Conservation (phyloP, 1,140 invertebrate genomes). For the Hylyphantes graminicola region DNA sequence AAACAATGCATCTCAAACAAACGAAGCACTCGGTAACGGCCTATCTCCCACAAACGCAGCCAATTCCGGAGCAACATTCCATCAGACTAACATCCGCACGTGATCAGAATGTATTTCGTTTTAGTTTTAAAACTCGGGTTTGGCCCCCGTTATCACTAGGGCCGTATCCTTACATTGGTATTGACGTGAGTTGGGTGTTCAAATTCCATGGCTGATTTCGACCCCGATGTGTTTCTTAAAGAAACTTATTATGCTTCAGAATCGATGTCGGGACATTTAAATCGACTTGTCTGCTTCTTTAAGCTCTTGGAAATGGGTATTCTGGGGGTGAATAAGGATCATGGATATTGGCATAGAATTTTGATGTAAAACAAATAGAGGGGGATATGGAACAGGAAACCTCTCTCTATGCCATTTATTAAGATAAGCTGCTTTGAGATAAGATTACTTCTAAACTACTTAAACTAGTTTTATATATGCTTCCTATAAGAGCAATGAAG, state of each 20-base stretch:
- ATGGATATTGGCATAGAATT: no score
- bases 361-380: no score
- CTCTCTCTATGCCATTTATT: no score
- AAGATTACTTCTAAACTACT: no score
- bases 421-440: no score
- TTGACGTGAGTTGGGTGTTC: conserved; percentile 14
- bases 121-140: neutral
- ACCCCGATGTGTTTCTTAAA: conserved; percentile 14
- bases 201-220: neutral
- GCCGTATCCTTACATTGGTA: conserved; percentile 17
- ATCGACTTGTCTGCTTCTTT: conserved; percentile 6
- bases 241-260: conserved; percentile 31
- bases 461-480: no score
- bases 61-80: conserved; percentile 31
- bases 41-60: conserved; percentile 16
- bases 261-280: conserved; percentile 33
- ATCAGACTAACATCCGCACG: conserved; percentile 28
- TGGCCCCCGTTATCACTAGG: conserved; percentile 1
- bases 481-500: no score
- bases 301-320: conserved; percentile 19
- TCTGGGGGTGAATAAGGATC: neutral
- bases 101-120: conserved; percentile 22
- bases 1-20: conserved; percentile 5
- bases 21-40: conserved; percentile 30
- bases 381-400: no score